Conservation (phyloP, 2,797 vertebrate genomes). For the Ptychobarbus kaznakovi region DNA sequence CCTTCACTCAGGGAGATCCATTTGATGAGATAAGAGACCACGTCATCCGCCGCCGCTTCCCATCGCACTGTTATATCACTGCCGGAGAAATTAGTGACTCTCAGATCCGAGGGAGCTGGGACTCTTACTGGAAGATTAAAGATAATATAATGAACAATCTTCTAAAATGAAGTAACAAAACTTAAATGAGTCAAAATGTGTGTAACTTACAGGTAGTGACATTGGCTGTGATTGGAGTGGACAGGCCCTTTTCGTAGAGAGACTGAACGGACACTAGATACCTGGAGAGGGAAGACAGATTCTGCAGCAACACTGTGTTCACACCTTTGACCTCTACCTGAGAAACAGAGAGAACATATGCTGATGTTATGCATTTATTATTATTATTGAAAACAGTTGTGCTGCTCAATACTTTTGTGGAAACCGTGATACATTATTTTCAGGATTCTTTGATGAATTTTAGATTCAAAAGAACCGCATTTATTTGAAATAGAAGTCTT, state of each 20-base stretch:
- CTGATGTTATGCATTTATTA: background rate
- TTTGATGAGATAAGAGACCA: conserved; percentile 90
- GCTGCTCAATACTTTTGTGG: background rate
- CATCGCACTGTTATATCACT: conserved; percentile 83
- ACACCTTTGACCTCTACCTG: conserved; percentile 85
- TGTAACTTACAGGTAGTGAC: conserved; percentile 87
- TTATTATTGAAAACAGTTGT: background rate
- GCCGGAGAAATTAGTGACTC: conserved; percentile 84
- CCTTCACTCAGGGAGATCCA: conserved; percentile 90
- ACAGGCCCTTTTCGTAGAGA: conserved; percentile 80
- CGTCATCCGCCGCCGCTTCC: conserved; percentile 84
- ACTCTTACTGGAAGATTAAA: conserved; percentile 81
- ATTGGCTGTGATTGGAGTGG: conserved; percentile 79
- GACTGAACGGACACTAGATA: conserved; percentile 87
- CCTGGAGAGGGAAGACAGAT: conserved; percentile 87
- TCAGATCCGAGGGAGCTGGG: conserved; percentile 83
- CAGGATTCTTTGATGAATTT: background rate
- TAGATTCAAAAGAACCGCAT: background rate
- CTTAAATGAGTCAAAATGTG: background rate
- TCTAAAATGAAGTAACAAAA: background rate
- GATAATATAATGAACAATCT: background rate
- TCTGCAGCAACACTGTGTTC: conserved; percentile 81
- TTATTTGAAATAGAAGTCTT: background rate
- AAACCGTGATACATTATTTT: background rate
- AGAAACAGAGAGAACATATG: conserved; percentile 36